Evolutionary conservation across 1,140 invertebrate genomes (phyloP).

Genomic region (Drosophila mayri): DNA sequence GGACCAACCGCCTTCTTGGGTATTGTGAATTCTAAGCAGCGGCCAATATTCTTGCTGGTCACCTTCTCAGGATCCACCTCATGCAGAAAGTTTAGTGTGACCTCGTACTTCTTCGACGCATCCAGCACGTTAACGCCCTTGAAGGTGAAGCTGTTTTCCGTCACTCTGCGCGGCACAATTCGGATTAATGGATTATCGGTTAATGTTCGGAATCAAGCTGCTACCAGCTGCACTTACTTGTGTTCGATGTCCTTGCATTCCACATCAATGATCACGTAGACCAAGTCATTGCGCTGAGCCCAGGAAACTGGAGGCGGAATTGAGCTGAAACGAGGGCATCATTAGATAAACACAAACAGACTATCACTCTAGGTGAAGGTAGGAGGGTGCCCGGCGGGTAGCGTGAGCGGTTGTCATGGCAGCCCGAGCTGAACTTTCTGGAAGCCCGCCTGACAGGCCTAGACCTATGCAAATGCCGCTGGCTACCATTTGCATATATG

Average conservation of each 20-base stretch:
- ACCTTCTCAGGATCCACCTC: slow-evolving; percentile 93
- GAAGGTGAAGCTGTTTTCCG: slow-evolving; percentile 92
- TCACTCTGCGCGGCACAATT: slow-evolving; percentile 86
- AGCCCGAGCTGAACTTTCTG: slow-evolving; percentile 38
- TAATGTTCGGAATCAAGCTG: neutral
- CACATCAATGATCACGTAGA: slow-evolving; percentile 95
- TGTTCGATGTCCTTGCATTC: slow-evolving; percentile 95
- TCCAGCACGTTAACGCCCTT: slow-evolving; percentile 92
- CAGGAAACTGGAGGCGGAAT: slow-evolving; percentile 94
- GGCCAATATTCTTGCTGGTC: slow-evolving; percentile 88
- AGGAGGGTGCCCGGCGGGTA: neutral
- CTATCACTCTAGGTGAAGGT: neutral
- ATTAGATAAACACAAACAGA: slow-evolving; percentile 40
- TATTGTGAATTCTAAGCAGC: slow-evolving; percentile 92
- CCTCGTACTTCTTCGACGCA: slow-evolving; percentile 93
- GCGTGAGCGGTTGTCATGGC: slow-evolving; percentile 37
- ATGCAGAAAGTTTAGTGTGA: slow-evolving; percentile 92
- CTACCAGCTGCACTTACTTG: slow-evolving; percentile 85
- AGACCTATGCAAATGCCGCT: slow-evolving; percentile 22
- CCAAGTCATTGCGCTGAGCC: slow-evolving; percentile 93
- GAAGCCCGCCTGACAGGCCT: slow-evolving; percentile 17
- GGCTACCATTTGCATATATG: slow-evolving; percentile 46
- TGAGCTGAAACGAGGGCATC: slow-evolving; percentile 74
- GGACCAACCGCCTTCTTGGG: slow-evolving; percentile 86
- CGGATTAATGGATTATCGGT: neutral